Evolutionary conservation across 2,888 invertebrate species (phyloP).

Genomic region (Cantharis rufa): DNA sequence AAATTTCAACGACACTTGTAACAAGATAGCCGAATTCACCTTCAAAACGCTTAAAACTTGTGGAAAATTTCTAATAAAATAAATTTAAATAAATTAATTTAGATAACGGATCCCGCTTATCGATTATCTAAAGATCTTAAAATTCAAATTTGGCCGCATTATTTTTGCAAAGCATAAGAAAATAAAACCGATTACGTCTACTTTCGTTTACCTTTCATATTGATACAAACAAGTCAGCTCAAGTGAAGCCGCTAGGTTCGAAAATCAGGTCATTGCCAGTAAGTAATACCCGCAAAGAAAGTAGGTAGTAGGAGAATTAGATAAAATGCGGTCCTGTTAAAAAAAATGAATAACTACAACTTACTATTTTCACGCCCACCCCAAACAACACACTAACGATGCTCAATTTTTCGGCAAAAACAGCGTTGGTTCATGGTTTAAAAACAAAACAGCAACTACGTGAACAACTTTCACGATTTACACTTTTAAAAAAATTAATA

Average conservation of each 20-base stretch:
- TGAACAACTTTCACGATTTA: neutral
- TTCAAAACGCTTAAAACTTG: neutral
- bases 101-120: neutral
- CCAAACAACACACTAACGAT: neutral
- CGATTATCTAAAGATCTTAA: neutral
- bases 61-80: neutral
- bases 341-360: neutral
- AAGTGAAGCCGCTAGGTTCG: slow-evolving; percentile 17
- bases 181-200: slow-evolving; percentile 20
- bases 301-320: slow-evolving; percentile 17
- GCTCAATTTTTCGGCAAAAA: neutral
- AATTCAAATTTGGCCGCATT: neutral
- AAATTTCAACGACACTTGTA: neutral
- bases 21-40: neutral
- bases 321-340: slow-evolving; percentile 6
- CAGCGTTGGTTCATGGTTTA: neutral
- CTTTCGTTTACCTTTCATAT: slow-evolving; percentile 33
- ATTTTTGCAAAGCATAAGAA: neutral
- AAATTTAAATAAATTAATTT: neutral
- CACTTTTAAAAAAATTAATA: slow-evolving; percentile 5
- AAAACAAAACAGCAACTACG: neutral
- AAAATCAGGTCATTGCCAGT: slow-evolving; percentile 43
- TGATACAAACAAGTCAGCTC: slow-evolving; percentile 7
- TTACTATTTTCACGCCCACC: neutral
- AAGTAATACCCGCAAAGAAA: slow-evolving; percentile 11